phyloP scores from a whole-genome alignment of 1,140 invertebrate species.

The Nylanderia fulva region DNA sequence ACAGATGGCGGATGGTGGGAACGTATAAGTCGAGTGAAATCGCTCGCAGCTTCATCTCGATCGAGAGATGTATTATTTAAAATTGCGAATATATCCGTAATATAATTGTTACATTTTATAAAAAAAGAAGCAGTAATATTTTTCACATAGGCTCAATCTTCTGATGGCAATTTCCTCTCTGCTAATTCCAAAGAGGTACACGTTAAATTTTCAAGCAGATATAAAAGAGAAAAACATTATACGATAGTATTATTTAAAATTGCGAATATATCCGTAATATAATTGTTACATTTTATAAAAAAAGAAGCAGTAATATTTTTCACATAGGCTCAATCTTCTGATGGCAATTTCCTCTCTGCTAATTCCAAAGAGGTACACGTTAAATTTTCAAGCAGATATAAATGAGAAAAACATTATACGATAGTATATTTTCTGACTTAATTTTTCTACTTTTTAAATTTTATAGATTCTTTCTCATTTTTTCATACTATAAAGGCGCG shows the following conservation, averaged over 20 bases:
- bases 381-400: not conserved
- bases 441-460: conserved; percentile 13
- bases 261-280: conserved; percentile 10
- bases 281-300: not conserved
- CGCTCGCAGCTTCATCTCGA: conserved; percentile 41
- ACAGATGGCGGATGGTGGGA: conserved; percentile 74
- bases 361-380: not conserved
- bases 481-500: not conserved
- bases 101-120: conserved; percentile 3
- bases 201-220: not conserved
- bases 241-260: not conserved
- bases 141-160: not conserved
- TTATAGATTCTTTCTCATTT: not conserved
- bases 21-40: conserved; percentile 66
- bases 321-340: not conserved
- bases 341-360: not conserved
- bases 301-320: not conserved
- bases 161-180: not conserved
- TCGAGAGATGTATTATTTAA: conserved; percentile 11
- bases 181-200: not conserved
- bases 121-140: not conserved
- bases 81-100: conserved; percentile 19
- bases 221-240: not conserved
- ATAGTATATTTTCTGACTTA: not conserved
- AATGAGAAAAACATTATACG: not conserved